Evolutionary conservation across 2,888 invertebrate species (phyloP), one percentile per base, ranked within the genome.

Genomic region (Cheilosia scutellata): DNA sequence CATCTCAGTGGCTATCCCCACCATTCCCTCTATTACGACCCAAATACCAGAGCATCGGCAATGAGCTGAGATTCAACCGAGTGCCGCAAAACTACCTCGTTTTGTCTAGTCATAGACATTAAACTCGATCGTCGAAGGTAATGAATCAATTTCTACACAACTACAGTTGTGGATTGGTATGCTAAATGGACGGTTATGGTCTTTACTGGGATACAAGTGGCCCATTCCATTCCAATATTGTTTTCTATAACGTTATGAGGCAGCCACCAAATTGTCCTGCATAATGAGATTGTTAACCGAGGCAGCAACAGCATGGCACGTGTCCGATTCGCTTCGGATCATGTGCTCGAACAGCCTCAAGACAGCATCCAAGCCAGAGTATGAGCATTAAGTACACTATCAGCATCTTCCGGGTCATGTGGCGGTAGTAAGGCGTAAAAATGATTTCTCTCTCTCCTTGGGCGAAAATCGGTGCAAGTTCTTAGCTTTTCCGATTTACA

Each of bases 311-410:
- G 49, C 62, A 62, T 29, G 44, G 51, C 62, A 51, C 62, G 62
- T 62, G 72, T 72, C 62, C 72, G n/a, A 62, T 63, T 74, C 74
- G 74, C 55, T 74, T 63, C 63, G 63, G 74, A 74, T 47, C 44
- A 40, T 11, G 33, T 5, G 4, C 53, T 40, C 5, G 29, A 37
- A 25, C 47, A 44, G 37, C 37, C 37, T 37, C n/a, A 37, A 37
- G 55, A 31, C 31, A 13, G 33, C 57, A 7, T 40, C 13, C 40
- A 7, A 40, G 9, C 55, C 25, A 57, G 37, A 33, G 37, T 37
- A 57, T 57, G 13, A 13, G 29, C 71, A 47, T 33, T 31, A 29
- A 47, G 20, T 47, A 5, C 9, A 13, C 31, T n/a, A 51, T 29
- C 71, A 37, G 47, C 7, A 9, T 63, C 63, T 74, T 74, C 63